Evolutionary conservation across 2,797 vertebrate genomes (phyloP), one percentile per base, ranked within the genome.

Genomic region (Syndactyla subalaris): DNA sequence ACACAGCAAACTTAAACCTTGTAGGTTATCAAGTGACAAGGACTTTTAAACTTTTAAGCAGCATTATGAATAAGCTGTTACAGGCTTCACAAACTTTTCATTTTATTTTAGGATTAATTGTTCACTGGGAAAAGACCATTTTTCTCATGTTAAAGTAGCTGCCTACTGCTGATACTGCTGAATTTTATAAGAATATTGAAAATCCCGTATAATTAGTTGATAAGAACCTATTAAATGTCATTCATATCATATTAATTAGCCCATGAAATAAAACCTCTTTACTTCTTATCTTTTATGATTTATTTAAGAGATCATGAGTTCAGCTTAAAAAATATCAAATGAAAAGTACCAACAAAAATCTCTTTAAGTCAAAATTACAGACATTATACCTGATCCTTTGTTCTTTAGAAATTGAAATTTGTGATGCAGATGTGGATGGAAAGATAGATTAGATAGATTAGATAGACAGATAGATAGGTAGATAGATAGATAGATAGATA

Each of bases 81-180:
- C 34, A 72, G 24, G 46, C n/a, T 80, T 96, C 23, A 34, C 20
- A 85, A 87, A 82, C 39, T 80, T 91, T 95, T 51, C 11, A 24
- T 96, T 83, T 88, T 73, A 85, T 92, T 86, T 94, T 41, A 65
- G 26, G 24, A 93, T 88, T 85, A 91, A 83, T 92, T 91, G n/a
- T 63, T 95, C 68, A 49, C 39, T 89, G 14, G 43, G n/a, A 75
- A 92, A 96, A 92, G n/a, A 48, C 67, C 38, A 79, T 93, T 95
- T 93, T 91, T 95, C 67, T 91, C 34, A 34, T 46, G 18, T 91
- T 80, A 65, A 90, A 74, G 26, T 73, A 85, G 15, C 49, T 90
- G 29, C 43, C 65, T 78, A 38, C 46, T 83, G 49, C 54, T 85
- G 75, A 78, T 91, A 48, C 23, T 74, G 54, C 46, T 72, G 22